Conservation (phyloP, 2,113 vertebrate species). For the Thryonomys swinderianus region DNA sequence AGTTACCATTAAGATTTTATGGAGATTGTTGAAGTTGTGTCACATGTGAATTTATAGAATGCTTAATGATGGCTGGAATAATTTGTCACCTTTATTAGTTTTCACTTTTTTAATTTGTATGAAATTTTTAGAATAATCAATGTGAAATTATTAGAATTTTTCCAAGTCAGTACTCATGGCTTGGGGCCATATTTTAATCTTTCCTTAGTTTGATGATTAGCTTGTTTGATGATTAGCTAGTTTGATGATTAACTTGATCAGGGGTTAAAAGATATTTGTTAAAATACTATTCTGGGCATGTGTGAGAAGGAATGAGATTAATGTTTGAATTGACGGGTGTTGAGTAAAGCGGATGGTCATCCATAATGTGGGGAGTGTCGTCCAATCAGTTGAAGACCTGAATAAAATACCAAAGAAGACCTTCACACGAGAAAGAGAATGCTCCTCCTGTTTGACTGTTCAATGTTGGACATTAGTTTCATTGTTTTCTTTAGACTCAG, state of each 20-base stretch:
- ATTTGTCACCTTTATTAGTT: not conserved
- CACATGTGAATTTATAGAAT: conserved; percentile 35
- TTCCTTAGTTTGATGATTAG: not conserved
- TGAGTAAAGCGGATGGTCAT: not conserved
- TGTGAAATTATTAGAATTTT: conserved; percentile 11
- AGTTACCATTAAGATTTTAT: conserved; percentile 15
- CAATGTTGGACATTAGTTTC: not conserved
- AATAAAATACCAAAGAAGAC: not conserved
- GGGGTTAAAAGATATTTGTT: not conserved
- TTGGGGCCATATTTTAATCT: conserved; percentile 20
- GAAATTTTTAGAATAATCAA: not conserved
- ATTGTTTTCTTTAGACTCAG: not conserved
- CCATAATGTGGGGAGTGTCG: not conserved
- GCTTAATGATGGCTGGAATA: not conserved
- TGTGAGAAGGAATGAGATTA: not conserved
- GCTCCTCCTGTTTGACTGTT: not conserved
- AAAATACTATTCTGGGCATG: not conserved
- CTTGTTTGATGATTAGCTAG: too few species aligned
- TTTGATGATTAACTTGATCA: not conserved
- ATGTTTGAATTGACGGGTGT: not conserved
- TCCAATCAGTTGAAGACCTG: not conserved
- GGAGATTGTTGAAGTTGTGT: conserved; percentile 11
- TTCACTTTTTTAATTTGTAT: conserved; percentile 47
- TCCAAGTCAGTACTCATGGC: not conserved
- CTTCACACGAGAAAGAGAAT: not conserved